Percentiles rank a stretch among this genome's conserved stretches.
These are phyloP conservation scores for Dicyrtomina minuta DNA, from an alignment of 2,888 invertebrate genomes.

Conservation along the genomic window DNA sequence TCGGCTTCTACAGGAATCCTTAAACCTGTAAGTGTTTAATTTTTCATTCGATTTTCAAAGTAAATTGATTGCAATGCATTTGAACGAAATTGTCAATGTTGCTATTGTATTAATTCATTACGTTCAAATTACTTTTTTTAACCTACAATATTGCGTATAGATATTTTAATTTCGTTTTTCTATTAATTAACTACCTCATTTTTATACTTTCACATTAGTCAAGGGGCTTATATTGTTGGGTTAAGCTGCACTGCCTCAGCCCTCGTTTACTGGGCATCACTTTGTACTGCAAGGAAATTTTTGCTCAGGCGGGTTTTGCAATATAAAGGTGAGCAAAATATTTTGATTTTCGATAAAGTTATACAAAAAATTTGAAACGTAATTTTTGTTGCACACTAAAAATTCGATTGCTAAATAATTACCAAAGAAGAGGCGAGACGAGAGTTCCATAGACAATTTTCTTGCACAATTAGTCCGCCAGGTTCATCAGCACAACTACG, in stretches of 20 bases:
- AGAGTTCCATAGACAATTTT: no score
- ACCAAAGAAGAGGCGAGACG: no score
- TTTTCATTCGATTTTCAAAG: no score
- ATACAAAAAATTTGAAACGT: neutral
- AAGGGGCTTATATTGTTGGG: neutral
- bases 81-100: no score
- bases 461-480: no score
- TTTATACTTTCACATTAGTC: neutral
- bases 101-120: no score
- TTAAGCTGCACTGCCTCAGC: neutral
- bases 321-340: conserved; percentile 10
- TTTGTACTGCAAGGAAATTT: neutral
- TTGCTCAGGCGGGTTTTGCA: neutral
- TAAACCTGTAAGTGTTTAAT: conserved; percentile 1
- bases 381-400: no score
- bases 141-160: neutral
- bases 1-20: neutral
- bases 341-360: neutral
- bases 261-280: neutral
- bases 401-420: no score
- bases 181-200: neutral
- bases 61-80: no score
- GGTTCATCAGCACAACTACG: no score
- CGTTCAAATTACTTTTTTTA: no score
- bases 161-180: neutral